Percentiles rank a stretch among this genome's conserved stretches.
phyloP scores from a whole-genome alignment of 2,797 vertebrate genomes.

The Xiphorhynchus erythropygius region DNA sequence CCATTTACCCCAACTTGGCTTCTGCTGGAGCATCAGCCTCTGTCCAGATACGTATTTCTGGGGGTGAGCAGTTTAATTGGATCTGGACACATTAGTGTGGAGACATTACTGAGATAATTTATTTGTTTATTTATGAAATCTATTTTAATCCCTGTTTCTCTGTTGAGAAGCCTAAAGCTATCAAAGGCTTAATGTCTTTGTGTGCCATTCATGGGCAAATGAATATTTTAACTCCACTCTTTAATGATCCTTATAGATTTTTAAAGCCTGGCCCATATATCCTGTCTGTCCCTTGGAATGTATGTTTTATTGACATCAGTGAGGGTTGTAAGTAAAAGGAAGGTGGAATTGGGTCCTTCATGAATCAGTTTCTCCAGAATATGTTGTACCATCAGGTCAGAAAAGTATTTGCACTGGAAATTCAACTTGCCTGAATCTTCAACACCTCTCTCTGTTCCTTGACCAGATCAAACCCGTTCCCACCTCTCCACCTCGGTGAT shows the following conservation, averaged over 20 bases:
- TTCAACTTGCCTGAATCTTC: background rate
- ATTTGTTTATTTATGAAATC: conserved; percentile 30
- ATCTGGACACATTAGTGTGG: background rate
- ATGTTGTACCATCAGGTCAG: background rate
- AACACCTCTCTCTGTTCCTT: background rate
- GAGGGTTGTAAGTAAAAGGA: background rate
- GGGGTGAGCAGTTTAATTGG: background rate
- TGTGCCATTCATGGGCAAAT: background rate
- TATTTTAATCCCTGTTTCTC: conserved; percentile 24
- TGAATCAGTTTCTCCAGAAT: background rate
- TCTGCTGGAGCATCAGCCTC: background rate
- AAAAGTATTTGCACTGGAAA: background rate
- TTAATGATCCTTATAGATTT: conserved; percentile 43
- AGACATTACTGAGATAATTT: background rate
- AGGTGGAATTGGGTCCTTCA: background rate
- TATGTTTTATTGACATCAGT: background rate
- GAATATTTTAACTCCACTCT: conserved; percentile 22
- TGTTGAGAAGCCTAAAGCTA: background rate
- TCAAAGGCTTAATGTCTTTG: conserved; percentile 12
- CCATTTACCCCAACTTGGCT: fast-evolving
- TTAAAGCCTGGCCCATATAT: conserved; percentile 7
- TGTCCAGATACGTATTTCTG: background rate
- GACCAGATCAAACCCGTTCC: background rate
- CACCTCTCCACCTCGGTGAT: background rate
- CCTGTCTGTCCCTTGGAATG: background rate